Evolutionary conservation across 2,113 vertebrate genomes (phyloP).

Genomic region (Agapornis roseicollis): DNA sequence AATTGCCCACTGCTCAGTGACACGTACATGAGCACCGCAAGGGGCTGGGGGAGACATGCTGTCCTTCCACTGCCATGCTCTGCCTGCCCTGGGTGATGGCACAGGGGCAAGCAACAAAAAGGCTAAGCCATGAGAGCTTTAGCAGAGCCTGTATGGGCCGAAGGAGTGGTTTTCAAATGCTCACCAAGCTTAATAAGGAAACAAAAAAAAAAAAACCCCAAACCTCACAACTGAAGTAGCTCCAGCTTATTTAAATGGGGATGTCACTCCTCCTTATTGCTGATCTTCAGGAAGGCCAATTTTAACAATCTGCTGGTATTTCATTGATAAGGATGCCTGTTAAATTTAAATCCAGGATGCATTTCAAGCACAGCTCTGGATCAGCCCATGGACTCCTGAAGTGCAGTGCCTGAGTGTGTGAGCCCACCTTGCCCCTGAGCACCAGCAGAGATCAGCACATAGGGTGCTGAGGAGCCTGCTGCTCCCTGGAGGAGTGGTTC

Average conservation of each 20-base stretch:
- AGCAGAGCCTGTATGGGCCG: neutral
- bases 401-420: accelerated
- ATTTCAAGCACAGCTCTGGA: neutral
- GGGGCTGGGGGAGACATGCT: neutral
- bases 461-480: neutral
- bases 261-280: neutral
- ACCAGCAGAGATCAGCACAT: neutral
- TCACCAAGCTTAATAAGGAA: neutral
- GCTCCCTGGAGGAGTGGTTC: neutral
- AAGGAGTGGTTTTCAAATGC: neutral
- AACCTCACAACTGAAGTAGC: neutral
- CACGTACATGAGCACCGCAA: neutral
- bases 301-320: neutral
- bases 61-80: neutral
- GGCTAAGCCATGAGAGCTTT: neutral
- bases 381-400: accelerated
- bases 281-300: neutral
- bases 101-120: neutral
- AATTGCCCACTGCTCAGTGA: constrained; percentile 26
- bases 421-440: accelerated
- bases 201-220: neutral
- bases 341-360: neutral
- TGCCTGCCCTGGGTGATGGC: neutral
- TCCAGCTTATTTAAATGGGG: neutral
- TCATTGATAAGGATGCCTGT: neutral